Evolutionary conservation across 2,888 invertebrate species (phyloP).

Genomic region (Cephus nigrinus): DNA sequence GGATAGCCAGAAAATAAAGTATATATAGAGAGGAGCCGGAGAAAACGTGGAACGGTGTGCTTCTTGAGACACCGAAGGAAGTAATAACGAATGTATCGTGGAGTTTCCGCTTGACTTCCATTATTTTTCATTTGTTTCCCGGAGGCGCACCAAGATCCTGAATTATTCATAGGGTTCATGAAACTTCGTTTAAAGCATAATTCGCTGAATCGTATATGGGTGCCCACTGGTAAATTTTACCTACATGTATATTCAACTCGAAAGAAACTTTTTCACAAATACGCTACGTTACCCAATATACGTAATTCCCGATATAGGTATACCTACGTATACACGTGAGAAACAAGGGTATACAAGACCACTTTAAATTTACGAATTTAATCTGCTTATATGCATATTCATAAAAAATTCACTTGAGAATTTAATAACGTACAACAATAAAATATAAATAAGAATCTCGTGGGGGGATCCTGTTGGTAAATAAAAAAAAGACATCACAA

Average conservation of each 20-base stretch:
- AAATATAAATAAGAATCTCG: not conserved
- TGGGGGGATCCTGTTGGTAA: not conserved
- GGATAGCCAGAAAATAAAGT: not conserved
- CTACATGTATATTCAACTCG: not conserved
- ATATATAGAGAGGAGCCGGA: conserved; percentile 10
- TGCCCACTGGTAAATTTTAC: conserved; percentile 11
- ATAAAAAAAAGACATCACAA: not conserved
- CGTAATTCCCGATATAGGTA: not conserved
- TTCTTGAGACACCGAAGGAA: conserved; percentile 26
- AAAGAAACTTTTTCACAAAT: not conserved
- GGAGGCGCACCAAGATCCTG: conserved; percentile 29
- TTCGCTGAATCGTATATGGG: conserved; percentile 36
- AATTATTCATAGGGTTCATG: conserved; percentile 44
- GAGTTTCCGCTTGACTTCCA: conserved; percentile 49
- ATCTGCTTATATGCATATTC: not conserved
- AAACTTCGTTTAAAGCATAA: conserved; percentile 46
- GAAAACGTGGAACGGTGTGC: conserved; percentile 14
- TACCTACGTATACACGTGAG: not conserved
- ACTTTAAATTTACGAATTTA: not conserved
- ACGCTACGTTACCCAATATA: not conserved
- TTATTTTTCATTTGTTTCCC: conserved; percentile 57
- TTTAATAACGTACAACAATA: not conserved
- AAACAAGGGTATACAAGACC: not conserved
- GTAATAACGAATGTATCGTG: conserved; percentile 50
- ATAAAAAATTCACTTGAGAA: not conserved